Base-by-base conservation (phyloP, 2,888 invertebrate species). In the Platycheirus albimanus region DNA sequence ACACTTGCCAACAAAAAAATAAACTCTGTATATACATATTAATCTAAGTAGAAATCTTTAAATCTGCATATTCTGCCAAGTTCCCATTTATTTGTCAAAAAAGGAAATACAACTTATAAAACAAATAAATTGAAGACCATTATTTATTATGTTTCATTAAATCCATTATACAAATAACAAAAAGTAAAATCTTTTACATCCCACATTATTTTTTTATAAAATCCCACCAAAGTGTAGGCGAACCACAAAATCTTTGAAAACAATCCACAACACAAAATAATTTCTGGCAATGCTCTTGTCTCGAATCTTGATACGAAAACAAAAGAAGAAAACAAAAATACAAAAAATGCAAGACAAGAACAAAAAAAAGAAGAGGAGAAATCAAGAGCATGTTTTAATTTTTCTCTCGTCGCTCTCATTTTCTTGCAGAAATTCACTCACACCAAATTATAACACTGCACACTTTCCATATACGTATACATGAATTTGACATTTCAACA, bases 271-370 rank as follows among this genome's bases (percentile, higher is more conserved):
- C 15, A 24, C 20, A 64, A 56, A 41, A 56, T 66, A 69, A 43
- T 69, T 78, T 56, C 83, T 83, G 83, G 83, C 83, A 83, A 83
- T 64, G 19, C 83, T 8, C n/a, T n/a, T n/a, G n/a, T n/a, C n/a
- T n/a, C n/a, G n/a, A n/a, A 24, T 36, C 58, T 41, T 19, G 13
- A 38, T 30, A 38, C 8, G 45, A 67, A 70, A 76, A 58, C 49
- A 71, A 64, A 15, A 64, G 33, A 64, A 52, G 13, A 30, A n/a
- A 28, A 43, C 28, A 19, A 30, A 11, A 11, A 52, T 10, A n/a
- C n/a, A n/a, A n/a, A n/a, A n/a, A n/a, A n/a, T n/a, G n/a, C n/a
- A n/a, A n/a, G n/a, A n/a, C n/a, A n/a, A n/a, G n/a, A n/a, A n/a
- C 11, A 15, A 15, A 52, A 52, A 30, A 10, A 13, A n/a, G 8